These are phyloP conservation scores for Ptilorrhoa leucosticta DNA, from an alignment of 2,113 vertebrate species.

Conservation along the genomic window DNA sequence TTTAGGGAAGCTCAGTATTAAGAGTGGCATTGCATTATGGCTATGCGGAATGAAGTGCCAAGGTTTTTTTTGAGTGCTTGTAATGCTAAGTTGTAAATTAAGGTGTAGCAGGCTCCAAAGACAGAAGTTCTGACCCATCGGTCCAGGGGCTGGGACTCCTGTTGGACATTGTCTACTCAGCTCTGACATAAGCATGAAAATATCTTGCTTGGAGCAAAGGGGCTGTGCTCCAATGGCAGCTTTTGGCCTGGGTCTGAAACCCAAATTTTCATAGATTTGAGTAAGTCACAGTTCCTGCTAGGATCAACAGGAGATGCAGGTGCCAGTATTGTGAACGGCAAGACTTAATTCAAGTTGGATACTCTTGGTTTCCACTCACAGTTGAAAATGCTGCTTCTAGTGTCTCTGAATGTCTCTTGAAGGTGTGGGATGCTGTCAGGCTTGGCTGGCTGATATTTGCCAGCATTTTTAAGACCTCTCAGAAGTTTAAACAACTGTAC, in stretches of 20 bases:
- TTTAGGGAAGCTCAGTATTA: not conserved
- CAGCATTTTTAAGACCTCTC: not conserved
- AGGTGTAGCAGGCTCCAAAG: not conserved
- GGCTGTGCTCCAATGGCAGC: not conserved
- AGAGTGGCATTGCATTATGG: not conserved
- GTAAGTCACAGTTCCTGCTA: not conserved
- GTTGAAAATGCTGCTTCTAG: not conserved
- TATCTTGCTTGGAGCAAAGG: not conserved
- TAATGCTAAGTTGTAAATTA: not conserved
- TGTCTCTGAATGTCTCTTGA: not conserved
- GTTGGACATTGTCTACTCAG: not conserved
- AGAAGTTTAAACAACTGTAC: not conserved
- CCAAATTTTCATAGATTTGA: not conserved
- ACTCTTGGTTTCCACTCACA: not conserved
- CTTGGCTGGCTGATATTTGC: not conserved
- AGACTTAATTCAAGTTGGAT: not conserved
- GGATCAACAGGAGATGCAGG: not conserved
- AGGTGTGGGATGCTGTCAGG: not conserved
- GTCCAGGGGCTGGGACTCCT: not conserved
- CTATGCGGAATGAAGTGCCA: not conserved
- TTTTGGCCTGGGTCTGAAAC: not conserved
- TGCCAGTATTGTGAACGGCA: not conserved
- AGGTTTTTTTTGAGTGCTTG: not conserved
- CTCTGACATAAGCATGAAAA: fast-evolving
- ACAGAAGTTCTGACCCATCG: not conserved